Conservation (phyloP, 2,888 invertebrate genomes). For the Pelosia muscerda region DNA sequence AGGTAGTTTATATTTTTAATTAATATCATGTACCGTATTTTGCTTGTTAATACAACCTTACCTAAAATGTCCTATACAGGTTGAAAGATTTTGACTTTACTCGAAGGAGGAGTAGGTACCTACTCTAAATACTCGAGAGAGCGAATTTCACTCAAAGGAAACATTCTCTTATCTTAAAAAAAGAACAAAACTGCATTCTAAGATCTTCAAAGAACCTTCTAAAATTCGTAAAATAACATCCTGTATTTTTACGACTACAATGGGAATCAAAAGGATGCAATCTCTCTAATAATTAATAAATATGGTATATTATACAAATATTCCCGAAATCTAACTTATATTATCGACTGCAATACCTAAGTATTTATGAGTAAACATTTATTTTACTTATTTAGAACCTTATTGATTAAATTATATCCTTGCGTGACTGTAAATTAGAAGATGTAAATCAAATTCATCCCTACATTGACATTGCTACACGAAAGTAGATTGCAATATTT, state of each 20-base stretch:
- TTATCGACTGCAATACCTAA: background rate
- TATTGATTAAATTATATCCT: slow-evolving; percentile 71
- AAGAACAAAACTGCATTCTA: no score
- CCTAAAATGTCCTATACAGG: background rate
- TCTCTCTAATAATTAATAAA: no score
- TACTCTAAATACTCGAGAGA: background rate
- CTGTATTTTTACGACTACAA: no score
- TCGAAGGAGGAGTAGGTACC: background rate
- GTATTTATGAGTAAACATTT: background rate
- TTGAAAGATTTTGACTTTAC: no score
- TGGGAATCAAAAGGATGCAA: no score
- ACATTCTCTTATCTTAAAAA: no score
- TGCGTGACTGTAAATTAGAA: slow-evolving; percentile 58
- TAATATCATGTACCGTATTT: background rate
- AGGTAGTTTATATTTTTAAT: background rate
- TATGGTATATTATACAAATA: no score
- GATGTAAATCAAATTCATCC: slow-evolving; percentile 21
- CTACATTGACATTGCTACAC: no score
- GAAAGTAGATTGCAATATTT: no score
- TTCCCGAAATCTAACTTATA: no score
- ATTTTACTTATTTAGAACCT: slow-evolving; percentile 57
- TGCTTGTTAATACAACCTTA: background rate
- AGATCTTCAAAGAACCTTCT: no score
- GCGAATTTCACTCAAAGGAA: background rate
- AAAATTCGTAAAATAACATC: no score